phyloP scores from a whole-genome alignment of 2,797 vertebrate genomes.

The Nothura maculosa region DNA sequence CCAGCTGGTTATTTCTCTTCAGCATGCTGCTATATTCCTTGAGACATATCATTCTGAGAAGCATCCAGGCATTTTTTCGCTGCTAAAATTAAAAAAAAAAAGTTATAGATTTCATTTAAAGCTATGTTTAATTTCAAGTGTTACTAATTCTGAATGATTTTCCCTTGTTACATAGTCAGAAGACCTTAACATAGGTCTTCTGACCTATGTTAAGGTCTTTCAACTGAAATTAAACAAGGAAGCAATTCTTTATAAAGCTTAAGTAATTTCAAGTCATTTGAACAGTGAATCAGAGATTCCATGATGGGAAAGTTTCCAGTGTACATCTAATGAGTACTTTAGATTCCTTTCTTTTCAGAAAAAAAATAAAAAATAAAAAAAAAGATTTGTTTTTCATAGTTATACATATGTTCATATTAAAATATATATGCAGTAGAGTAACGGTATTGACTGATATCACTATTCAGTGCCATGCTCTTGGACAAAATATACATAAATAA shows the following conservation, averaged over 20 bases:
- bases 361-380: not conserved
- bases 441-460: not conserved
- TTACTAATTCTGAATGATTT: not conserved
- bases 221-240: not conserved
- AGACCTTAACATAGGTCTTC: not conserved
- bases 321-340: not conserved
- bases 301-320: not conserved
- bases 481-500: not conserved
- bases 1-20: slow-evolving; percentile 13
- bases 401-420: not conserved
- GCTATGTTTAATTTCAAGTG: not conserved
- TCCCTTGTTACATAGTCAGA: slow-evolving; percentile 3
- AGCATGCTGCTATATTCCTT: not conserved
- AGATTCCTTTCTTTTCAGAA: not conserved
- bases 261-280: not conserved
- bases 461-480: not conserved
- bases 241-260: not conserved
- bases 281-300: not conserved
- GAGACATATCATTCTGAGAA: not conserved
- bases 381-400: not conserved
- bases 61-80: not conserved
- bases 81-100: not conserved
- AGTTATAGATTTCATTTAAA: slow-evolving; percentile 27
- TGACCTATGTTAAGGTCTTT: not conserved
- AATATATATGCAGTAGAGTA: not conserved